Percentiles rank a stretch among this genome's conserved stretches.
phyloP scores from a whole-genome alignment of 35 echinoderm and acorn worm species.

The Apostichopus parvimensis region DNA sequence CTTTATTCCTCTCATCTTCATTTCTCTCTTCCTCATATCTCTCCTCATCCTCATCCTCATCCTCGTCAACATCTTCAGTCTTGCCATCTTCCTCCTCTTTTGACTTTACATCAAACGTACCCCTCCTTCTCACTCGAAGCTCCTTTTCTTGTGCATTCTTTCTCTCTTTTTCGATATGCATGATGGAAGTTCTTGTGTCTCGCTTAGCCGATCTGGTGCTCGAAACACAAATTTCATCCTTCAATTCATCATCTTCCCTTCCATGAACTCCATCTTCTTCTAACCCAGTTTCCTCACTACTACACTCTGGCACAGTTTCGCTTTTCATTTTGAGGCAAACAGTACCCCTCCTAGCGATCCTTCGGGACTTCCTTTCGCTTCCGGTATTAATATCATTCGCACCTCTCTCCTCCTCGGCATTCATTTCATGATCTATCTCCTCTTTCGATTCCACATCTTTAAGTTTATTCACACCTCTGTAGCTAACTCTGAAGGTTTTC shows the following conservation, averaged over 20 bases:
- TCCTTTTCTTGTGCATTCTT: neutral
- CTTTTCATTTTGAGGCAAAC: conserved; percentile 27
- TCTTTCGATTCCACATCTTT: neutral
- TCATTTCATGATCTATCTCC: neutral
- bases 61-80: neutral
- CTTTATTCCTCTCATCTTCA: neutral
- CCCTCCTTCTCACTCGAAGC: neutral
- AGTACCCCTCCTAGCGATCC: conserved; percentile 17
- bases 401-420: neutral
- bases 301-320: neutral
- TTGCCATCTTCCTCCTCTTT: neutral
- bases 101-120: conserved; percentile 22
- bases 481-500: conserved; percentile 20
- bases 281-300: neutral
- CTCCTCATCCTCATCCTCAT: neutral
- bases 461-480: neutral
- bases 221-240: too few species aligned
- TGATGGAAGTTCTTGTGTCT: neutral
- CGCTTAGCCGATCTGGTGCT: too few species aligned
- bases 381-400: neutral
- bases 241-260: too few species aligned
- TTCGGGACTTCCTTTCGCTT: neutral
- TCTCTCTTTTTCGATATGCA: neutral
- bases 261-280: neutral
- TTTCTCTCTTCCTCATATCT: neutral